Conservation (phyloP, 2,113 vertebrate species). For the Microtus oregoni region DNA sequence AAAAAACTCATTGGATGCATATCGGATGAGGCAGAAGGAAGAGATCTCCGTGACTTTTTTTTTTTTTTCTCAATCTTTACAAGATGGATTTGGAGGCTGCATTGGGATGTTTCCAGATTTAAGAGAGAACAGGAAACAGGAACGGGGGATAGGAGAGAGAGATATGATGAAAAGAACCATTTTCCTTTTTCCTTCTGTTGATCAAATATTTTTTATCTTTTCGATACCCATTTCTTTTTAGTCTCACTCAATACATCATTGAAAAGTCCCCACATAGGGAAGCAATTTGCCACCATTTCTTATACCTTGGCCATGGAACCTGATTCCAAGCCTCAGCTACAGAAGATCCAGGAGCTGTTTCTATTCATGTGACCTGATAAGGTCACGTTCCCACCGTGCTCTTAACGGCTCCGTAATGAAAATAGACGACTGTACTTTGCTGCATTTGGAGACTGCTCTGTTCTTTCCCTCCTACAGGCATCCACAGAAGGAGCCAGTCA, state of each 20-base stretch:
- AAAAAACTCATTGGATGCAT: neutral
- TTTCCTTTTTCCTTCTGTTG: neutral
- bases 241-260: neutral
- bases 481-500: neutral
- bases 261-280: neutral
- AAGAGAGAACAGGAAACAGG: neutral
- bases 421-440: neutral
- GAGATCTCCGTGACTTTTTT: neutral
- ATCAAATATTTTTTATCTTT: neutral
- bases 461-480: neutral
- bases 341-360: neutral
- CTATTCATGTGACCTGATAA: neutral
- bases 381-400: neutral
- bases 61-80: neutral
- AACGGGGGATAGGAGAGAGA: neutral
- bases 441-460: neutral
- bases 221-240: neutral
- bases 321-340: neutral
- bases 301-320: neutral
- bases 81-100: neutral
- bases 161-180: neutral
- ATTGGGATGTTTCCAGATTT: neutral
- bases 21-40: neutral
- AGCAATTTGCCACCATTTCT: slow-evolving; percentile 3
- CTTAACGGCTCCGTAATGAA: neutral